Evolutionary conservation across 2,888 invertebrate species (phyloP), one percentile per base, ranked within the genome.

Genomic region (Trissolcus brochymenae): DNA sequence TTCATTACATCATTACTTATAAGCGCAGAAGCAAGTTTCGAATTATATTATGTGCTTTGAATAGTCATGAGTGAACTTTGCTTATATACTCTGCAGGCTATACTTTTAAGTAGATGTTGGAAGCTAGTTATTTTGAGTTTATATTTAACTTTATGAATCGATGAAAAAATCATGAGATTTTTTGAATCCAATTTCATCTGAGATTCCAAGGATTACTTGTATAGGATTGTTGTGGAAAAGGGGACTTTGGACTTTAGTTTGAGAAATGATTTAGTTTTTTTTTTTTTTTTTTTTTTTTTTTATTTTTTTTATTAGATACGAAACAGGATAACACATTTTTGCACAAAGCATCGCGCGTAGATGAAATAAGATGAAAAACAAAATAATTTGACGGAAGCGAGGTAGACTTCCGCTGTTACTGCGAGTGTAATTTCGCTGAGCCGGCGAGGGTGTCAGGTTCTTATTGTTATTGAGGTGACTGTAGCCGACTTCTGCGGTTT

Each of bases 401-500:
- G 64, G 66, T 46, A 40, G 53, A 66, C 66, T 74, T 77, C 77
- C 73, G 77, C 73, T 68, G 74, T 68, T 73, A 72, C 67, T 72
- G 64, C 77, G 54, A 73, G 68, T 73, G 72, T 72, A 77, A 77
- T 77, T 73, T 77, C 35, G 73, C 53, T 62, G 66, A 40, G 59
- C 40, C 54, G 53, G 41, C 54, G 55, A 68, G 74, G 67, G 78
- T 78, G 67, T 78, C 74, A 65, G 67, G 50, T 78, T 78, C 74
- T 74, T 74, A 78, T 78, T 70, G 78, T 78, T 66, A 57, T 41
- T 56, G 78, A 57, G 74, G 70, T 65, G 73, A 78, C 73, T 70
- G 61, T 55, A 57, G 73, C 70, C 65, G 73, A 78, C 60, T 78
- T 70, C 17, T 78, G 78, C 71, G 78, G 78, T 78, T 74, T 70